These are phyloP conservation scores for Megaptera novaeangliae DNA, from an alignment of 2,113 vertebrate genomes.

Conservation along the genomic window DNA sequence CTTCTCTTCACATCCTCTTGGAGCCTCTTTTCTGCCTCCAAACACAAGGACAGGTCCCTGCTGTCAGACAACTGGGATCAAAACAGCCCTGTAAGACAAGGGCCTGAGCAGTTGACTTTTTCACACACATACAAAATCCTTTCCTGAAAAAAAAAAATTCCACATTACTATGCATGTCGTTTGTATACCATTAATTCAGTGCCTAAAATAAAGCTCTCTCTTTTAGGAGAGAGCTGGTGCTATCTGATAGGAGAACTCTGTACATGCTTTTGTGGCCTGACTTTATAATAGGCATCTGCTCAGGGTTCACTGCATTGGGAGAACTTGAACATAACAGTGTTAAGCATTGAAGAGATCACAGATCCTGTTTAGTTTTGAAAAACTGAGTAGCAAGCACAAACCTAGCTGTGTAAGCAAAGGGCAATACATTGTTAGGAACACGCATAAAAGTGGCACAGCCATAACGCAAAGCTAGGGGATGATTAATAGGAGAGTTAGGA, in stretches of 20 bases:
- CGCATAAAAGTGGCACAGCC: neutral
- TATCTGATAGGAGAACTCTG: neutral
- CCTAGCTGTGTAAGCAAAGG: neutral
- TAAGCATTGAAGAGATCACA: slow-evolving; percentile 3
- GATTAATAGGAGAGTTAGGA: neutral
- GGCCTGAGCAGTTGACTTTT: slow-evolving; percentile 26
- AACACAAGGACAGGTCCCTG: neutral
- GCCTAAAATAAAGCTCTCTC: slow-evolving; percentile 32
- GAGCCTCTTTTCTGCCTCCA: slow-evolving; percentile 28
- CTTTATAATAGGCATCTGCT: slow-evolving; percentile 19
- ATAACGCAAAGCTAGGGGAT: neutral
- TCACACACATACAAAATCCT: neutral
- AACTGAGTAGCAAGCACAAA: neutral
- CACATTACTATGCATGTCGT: slow-evolving; percentile 21
- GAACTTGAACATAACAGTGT: neutral
- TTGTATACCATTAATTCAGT: slow-evolving; percentile 41
- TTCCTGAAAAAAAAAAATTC: slow-evolving; percentile 34
- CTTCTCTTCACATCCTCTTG: neutral
- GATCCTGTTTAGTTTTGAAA: slow-evolving; percentile 41
- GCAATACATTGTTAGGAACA: neutral
- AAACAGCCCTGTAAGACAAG: slow-evolving; percentile 33
- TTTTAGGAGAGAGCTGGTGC: neutral
- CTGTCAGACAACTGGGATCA: slow-evolving; percentile 37
- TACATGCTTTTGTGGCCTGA: slow-evolving; percentile 8
- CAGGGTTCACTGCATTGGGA: neutral